Evolutionary conservation across 2,113 vertebrate species (phyloP), one percentile per base, ranked within the genome.

Genomic region (Tragelaphus imberbis): DNA sequence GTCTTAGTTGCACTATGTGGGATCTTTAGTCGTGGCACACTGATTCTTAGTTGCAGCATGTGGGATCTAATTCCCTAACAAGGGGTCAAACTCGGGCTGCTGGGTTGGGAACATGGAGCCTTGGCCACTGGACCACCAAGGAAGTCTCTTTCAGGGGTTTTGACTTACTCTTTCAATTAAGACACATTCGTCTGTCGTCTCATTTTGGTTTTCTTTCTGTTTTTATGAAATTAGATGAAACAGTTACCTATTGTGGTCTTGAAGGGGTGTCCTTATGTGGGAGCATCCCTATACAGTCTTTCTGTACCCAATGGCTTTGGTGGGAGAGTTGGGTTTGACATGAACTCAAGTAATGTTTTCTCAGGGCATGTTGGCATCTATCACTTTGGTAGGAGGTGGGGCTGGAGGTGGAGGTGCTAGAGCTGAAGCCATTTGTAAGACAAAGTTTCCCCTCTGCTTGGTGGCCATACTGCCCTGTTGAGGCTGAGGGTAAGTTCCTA

Each of bases 41-140:
- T 40, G 28, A 77, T 4, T 77, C 12, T 77, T 77, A 77, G 40
- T 27, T 77, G 71, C 12, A 6, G 71, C 40, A 1, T 7, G 40
- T 77, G 36, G 71, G 6, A 27, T 77, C 71, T 44, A 27, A 44
- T 27, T 77, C 40, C 3, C 71, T 25, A 27, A 27, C 36, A 40
- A 27, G 71, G 71, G 40, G 27, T 77, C 40, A 44, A 4, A 77
- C 71, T 27, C 0, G 0, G 71, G 23, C 71, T 0, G 0, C 71
- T 77, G 36, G 0, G 0, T 44, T 77, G 71, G 36, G 40, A 44
- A 25, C 71, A 44, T 27, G 6, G 71, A 27, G 23, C 12, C 71
- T 44, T 44, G 27, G 40, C 71, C 71, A 25, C 71, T 77, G 71
- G 40, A 44, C 23, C 11, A 27, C 71, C 40, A 44, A 44, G 71